Conservation (phyloP, 1,140 invertebrate species). For the Zaprionus lachaisei region DNA sequence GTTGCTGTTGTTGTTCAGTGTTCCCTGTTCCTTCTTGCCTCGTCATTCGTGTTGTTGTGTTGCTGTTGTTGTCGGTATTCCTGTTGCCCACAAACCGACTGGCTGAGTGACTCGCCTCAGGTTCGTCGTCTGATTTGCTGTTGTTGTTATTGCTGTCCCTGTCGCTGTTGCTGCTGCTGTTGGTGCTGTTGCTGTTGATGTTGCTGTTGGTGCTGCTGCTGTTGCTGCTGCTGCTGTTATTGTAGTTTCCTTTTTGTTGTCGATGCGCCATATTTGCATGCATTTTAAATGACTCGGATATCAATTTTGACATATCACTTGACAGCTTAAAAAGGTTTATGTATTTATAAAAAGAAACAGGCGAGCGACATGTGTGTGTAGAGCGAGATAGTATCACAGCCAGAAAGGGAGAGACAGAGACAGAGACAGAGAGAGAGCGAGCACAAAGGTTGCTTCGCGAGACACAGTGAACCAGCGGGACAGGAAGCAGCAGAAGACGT, state of each 20-base stretch:
- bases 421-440: not conserved
- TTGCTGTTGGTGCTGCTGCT: slow-evolving; percentile 14
- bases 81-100: slow-evolving; percentile 59
- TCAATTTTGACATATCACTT: slow-evolving; percentile 83
- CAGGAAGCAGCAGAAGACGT: not conserved
- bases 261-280: slow-evolving; percentile 77
- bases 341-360: slow-evolving; percentile 74
- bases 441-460: not conserved
- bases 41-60: not conserved
- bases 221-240: slow-evolving; percentile 5
- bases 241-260: slow-evolving; percentile 46
- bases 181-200: slow-evolving; percentile 12
- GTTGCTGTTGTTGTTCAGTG: not conserved
- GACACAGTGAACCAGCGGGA: not conserved
- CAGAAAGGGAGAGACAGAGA: not conserved
- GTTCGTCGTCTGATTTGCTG: slow-evolving; percentile 6
- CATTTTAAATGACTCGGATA: slow-evolving; percentile 83
- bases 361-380: slow-evolving; percentile 23
- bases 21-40: slow-evolving; percentile 11
- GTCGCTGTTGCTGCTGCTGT: not conserved
- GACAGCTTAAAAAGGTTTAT: slow-evolving; percentile 83
- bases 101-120: slow-evolving; percentile 44
- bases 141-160: slow-evolving; percentile 20
- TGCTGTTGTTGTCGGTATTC: slow-evolving; percentile 26
- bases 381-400: slow-evolving; percentile 13